phyloP scores from a whole-genome alignment of 2,797 vertebrate species.

The Coranthus polyacanthus region DNA sequence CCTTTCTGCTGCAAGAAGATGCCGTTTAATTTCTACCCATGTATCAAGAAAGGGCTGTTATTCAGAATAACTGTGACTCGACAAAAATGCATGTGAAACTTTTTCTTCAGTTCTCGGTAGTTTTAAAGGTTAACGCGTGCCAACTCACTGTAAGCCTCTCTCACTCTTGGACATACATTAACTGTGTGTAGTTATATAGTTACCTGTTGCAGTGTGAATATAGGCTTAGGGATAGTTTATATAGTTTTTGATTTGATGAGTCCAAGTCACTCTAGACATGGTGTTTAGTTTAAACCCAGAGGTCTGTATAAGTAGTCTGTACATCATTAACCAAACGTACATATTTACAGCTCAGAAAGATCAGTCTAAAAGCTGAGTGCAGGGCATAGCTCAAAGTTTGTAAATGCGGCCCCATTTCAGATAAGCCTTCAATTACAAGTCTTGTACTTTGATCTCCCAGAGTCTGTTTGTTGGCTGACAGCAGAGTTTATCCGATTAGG shows the following conservation, averaged over 20 bases:
- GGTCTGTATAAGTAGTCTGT: neutral
- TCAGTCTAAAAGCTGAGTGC: neutral
- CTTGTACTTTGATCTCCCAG: slow-evolving; percentile 55
- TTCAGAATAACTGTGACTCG: neutral
- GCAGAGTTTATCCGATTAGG: neutral
- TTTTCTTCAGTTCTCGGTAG: neutral
- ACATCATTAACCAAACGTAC: slow-evolving; percentile 6
- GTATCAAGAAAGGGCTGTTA: neutral
- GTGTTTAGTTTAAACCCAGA: too few relatives aligned
- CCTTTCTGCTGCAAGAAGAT: neutral
- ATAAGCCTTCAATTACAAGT: slow-evolving; percentile 53
- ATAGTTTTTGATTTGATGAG: neutral
- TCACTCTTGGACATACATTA: too few relatives aligned
- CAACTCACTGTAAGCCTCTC: too few relatives aligned
- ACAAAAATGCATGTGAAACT: neutral
- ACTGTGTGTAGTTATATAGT: too few relatives aligned
- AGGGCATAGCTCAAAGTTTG: slow-evolving; percentile 2
- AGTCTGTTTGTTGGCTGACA: slow-evolving; percentile 23
- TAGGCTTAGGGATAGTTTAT: too few relatives aligned
- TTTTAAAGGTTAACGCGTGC: too few relatives aligned
- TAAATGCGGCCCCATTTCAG: slow-evolving; percentile 8
- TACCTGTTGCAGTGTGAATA: too few relatives aligned
- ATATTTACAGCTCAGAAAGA: neutral
- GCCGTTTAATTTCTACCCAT: neutral
- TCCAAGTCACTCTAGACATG: neutral